These are phyloP conservation scores for Acanthosepion esculentum DNA, from an alignment of 2,888 invertebrate genomes.

Conservation along the genomic window DNA sequence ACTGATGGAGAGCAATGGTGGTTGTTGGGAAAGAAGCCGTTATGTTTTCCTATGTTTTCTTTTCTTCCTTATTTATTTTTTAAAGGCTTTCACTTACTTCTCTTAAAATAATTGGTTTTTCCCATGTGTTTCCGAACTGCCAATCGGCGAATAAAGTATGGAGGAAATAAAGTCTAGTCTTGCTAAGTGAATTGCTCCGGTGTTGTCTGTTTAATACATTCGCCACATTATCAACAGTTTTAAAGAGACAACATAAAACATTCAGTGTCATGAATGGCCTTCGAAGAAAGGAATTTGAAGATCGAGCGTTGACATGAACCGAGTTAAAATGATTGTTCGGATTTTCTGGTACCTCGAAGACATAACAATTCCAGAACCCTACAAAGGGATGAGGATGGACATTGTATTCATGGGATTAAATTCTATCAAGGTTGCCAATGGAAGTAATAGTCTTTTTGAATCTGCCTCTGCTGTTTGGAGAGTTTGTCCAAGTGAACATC, in stretches of 20 bases:
- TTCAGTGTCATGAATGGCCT: not conserved
- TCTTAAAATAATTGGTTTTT: constrained; percentile 18
- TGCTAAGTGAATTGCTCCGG: constrained; percentile 21
- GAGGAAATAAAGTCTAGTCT: constrained; percentile 4
- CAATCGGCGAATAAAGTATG: not conserved
- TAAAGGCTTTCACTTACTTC: not conserved
- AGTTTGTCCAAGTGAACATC: too few species aligned
- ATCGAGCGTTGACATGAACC: not conserved
- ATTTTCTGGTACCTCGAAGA: not conserved
- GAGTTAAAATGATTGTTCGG: not conserved
- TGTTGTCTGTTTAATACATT: constrained; percentile 8
- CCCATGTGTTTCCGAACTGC: constrained; percentile 33
- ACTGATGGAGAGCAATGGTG: not conserved
- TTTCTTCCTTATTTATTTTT: constrained; percentile 5
- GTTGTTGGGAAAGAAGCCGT: not conserved
- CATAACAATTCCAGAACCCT: not conserved
- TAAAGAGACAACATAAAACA: constrained; percentile 16
- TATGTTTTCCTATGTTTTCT: not conserved
- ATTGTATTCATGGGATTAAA: too few species aligned
- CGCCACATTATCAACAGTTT: not conserved
- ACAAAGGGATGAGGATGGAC: too few species aligned
- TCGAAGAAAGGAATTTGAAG: not conserved
- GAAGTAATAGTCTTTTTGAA: too few species aligned
- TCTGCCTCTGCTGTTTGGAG: too few species aligned
- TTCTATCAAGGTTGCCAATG: too few species aligned